A percentile compares a stretch with the other conserved stretches of the same genome.
These are phyloP conservation scores for Trissolcus basalis DNA, from an alignment of 1,140 invertebrate genomes.

Conservation along the genomic window DNA sequence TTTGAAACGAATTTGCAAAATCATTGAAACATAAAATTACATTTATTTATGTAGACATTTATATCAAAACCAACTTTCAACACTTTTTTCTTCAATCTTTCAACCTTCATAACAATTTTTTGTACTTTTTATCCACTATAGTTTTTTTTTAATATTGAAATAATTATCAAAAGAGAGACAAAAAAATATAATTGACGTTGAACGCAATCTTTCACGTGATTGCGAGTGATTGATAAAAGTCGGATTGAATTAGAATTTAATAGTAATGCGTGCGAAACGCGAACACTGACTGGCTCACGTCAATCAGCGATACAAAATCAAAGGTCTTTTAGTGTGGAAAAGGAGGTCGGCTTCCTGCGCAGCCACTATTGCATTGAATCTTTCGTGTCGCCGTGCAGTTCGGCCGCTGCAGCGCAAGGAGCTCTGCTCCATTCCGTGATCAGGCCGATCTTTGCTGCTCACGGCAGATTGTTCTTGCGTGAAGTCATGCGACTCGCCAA, in stretches of 20 bases:
- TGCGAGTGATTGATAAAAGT: not conserved
- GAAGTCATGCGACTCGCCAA: slow-evolving; percentile 33
- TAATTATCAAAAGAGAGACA: too few species aligned
- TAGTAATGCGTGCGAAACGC: slow-evolving; percentile 29
- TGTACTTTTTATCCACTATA: too few species aligned
- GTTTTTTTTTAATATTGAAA: too few species aligned
- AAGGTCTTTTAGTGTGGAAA: slow-evolving; percentile 45
- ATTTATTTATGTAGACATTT: too few species aligned
- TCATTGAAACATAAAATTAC: too few species aligned
- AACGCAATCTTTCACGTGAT: slow-evolving; percentile 2
- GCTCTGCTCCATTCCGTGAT: slow-evolving; percentile 49
- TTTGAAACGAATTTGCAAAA: too few species aligned
- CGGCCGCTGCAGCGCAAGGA: slow-evolving; percentile 59
- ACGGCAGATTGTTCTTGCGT: slow-evolving; percentile 44
- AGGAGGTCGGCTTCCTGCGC: slow-evolving; percentile 39
- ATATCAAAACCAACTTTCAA: too few species aligned
- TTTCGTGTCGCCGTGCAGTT: slow-evolving; percentile 15
- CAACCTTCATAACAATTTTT: too few species aligned
- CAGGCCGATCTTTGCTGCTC: slow-evolving; percentile 35
- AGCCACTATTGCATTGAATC: slow-evolving; percentile 16
- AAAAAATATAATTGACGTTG: too few species aligned
- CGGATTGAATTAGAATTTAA: slow-evolving; percentile 3
- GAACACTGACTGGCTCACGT: slow-evolving; percentile 21
- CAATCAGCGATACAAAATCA: slow-evolving; percentile 45
- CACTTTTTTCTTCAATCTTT: too few species aligned